Percentiles rank a stretch among this genome's conserved stretches.
These are phyloP conservation scores for Lasiommata megera DNA, from an alignment of 2,888 invertebrate genomes.

Conservation along the genomic window DNA sequence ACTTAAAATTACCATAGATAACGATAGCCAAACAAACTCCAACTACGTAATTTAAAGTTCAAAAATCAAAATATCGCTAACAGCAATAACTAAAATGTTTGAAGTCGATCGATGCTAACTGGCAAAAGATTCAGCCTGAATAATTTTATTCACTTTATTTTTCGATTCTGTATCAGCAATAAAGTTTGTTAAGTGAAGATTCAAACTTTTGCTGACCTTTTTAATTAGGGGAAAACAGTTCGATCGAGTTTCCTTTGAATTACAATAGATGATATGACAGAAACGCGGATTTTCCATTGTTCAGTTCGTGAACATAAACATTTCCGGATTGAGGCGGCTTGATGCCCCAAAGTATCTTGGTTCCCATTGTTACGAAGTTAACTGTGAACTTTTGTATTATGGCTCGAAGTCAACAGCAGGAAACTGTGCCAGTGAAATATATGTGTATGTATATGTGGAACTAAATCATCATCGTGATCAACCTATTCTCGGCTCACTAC, in stretches of 20 bases:
- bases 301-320: background rate
- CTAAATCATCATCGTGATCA: no score
- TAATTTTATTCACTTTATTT: background rate
- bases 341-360: background rate
- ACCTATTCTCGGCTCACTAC: no score
- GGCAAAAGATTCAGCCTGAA: background rate
- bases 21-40: background rate
- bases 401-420: background rate
- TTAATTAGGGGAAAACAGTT: background rate
- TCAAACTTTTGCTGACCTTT: background rate
- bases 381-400: background rate
- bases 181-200: background rate
- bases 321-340: background rate
- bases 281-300: background rate
- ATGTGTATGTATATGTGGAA: no score
- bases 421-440: background rate
- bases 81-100: constrained; percentile 1
- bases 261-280: background rate
- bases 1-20: background rate
- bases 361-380: background rate
- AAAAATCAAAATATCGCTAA: constrained; percentile 3
- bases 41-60: background rate
- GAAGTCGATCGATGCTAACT: background rate
- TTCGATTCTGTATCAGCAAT: background rate
- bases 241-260: background rate